Evolutionary conservation across 1,140 invertebrate genomes (phyloP), one percentile per base, ranked within the genome.

Genomic region (Archivesica marissinica): DNA sequence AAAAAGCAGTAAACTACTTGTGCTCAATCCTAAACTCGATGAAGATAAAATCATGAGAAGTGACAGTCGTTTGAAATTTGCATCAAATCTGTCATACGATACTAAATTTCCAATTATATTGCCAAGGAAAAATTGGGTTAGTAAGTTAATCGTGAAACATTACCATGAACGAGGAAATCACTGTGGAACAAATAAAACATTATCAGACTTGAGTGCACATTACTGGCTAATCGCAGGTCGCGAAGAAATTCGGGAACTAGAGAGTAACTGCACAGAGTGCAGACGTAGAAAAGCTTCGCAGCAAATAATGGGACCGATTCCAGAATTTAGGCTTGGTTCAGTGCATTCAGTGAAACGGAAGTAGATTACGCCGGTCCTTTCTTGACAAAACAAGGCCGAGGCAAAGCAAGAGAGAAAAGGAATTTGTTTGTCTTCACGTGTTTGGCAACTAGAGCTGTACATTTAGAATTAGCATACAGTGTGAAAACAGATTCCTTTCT

Each of bases 341-440:
- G 68, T 44, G 68, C 68, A 41, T 72, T 72, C 23, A 25, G 11
- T 9, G 13, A 72, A 15, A 44, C 35, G 28, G 79, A 41, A 9
- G 59, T 87, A 13, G 85, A 87, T 66, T 87, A 50, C 47, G 41
- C 20, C 4, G 85, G 85, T 0, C 85, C 85, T 11, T 84, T 87
- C 33, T 9, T 78, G 6, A 64, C 61, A 15, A 80, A 79, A 23
- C 44, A 78, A 33, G 61, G 59, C 25, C 11, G 76, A 50, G 38
- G 75, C 9, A 79, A 70, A 38, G 23, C 17, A 28, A 61, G 52
- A 78, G 50, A 15, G 25, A 84, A 84, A 56, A 61, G 85, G 68
- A 76, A 84, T 25, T 1, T 61, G 6, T 84, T 68, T 77, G 33
- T 87, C 7, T 83, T 87, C 39, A 78, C 74, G 0, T 83, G 72